phyloP scores from a whole-genome alignment of 2,888 invertebrate genomes.

The Lucinisca nassula region DNA sequence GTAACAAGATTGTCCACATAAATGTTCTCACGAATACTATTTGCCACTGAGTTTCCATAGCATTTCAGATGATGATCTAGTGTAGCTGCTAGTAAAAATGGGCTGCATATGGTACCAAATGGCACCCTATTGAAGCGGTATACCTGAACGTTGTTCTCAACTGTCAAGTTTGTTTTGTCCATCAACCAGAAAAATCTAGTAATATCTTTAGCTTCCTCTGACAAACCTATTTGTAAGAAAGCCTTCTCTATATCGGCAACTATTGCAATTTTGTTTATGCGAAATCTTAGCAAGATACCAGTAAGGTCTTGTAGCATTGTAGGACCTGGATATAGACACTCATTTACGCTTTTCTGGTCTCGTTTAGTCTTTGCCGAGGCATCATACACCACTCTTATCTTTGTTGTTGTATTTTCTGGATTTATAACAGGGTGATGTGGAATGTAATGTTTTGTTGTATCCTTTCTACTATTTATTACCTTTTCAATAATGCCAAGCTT shows the following conservation, averaged over 20 bases:
- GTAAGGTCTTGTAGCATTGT: constrained; percentile 31
- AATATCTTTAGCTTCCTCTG: constrained; percentile 16
- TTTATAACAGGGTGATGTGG: constrained; percentile 39
- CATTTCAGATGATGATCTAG: background rate
- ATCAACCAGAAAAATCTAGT: constrained; percentile 40
- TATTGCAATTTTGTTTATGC: constrained; percentile 15
- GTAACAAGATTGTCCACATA: constrained; percentile 22
- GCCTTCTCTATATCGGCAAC: constrained; percentile 34
- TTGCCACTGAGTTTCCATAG: background rate
- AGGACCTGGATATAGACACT: constrained; percentile 46
- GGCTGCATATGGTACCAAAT: constrained; percentile 19
- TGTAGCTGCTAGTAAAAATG: constrained; percentile 19
- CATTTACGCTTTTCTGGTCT: constrained; percentile 41
- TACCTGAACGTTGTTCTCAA: background rate
- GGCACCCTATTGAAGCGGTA: constrained; percentile 20
- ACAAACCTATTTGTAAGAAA: constrained; percentile 31
- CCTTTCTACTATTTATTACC: background rate
- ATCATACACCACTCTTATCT: constrained; percentile 28
- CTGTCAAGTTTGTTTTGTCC: background rate
- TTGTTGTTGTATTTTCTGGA: constrained; percentile 29
- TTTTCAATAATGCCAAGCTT: constrained; percentile 47
- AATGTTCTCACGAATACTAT: constrained; percentile 7
- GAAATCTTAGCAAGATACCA: constrained; percentile 37
- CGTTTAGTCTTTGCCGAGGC: constrained; percentile 25
- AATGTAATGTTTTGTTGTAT: constrained; percentile 35